A percentile compares a stretch with the other conserved stretches of the same genome.
phyloP scores from a whole-genome alignment of 2,113 vertebrate genomes.

The Cathartes aura region DNA sequence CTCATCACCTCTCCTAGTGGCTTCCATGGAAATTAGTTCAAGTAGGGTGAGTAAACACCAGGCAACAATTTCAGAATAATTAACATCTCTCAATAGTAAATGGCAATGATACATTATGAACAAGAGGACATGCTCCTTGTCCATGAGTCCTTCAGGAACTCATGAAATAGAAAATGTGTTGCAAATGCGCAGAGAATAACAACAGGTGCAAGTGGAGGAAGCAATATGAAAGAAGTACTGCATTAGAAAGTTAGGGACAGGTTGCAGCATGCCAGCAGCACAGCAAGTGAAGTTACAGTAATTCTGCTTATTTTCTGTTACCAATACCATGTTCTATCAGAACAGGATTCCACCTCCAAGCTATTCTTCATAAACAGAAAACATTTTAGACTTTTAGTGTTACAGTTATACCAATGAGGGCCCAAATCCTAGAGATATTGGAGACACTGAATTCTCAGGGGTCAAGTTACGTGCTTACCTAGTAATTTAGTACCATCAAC shows the following conservation, averaged over 20 bases:
- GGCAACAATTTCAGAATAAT: neutral
- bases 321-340: neutral
- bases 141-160: neutral
- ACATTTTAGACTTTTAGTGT: neutral
- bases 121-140: neutral
- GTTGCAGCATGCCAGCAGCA: neutral
- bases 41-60: neutral
- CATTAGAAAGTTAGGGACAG: neutral
- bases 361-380: neutral
- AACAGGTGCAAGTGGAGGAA: neutral
- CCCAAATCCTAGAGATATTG: neutral
- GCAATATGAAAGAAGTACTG: neutral
- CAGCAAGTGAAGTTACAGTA: neutral
- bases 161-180: neutral
- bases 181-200: neutral
- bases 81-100: neutral
- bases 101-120: neutral
- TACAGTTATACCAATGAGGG: fast-evolving
- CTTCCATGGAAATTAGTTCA: neutral
- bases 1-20: neutral
- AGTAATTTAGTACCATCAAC: neutral
- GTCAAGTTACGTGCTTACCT: neutral
- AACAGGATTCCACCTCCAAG: neutral
- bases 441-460: neutral
- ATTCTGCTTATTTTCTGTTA: neutral